Evolutionary conservation across 2,113 vertebrate species (phyloP).

Genomic region (Zosterops lateralis): DNA sequence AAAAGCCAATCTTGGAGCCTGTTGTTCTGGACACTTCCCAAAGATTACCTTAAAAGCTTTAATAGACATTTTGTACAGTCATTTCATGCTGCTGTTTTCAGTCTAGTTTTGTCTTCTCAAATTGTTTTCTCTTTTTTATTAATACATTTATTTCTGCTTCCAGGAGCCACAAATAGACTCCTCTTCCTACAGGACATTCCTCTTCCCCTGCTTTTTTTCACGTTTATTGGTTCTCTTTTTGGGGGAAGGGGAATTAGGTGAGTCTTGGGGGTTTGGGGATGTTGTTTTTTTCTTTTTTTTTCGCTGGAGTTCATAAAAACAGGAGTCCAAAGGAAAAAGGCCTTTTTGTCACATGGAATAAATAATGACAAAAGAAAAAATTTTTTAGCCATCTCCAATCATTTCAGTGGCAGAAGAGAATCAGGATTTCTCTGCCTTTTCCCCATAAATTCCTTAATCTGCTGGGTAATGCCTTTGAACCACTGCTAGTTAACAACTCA

Average conservation of each 20-base stretch:
- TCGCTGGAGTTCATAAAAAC: neutral
- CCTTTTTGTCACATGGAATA: neutral
- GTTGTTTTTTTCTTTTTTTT: neutral
- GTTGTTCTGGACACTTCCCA: neutral
- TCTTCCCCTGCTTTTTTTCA: neutral
- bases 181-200: neutral
- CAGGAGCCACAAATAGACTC: neutral
- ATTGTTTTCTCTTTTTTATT: neutral
- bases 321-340: neutral
- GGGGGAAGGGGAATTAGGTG: neutral
- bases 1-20: neutral
- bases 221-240: neutral
- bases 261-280: accelerated
- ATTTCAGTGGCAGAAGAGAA: neutral
- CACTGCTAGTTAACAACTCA: neutral
- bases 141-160: neutral
- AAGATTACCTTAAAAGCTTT: neutral
- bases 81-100: neutral
- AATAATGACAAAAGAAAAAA: neutral
- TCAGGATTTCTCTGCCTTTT: neutral
- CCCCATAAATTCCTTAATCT: neutral
- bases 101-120: neutral
- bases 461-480: neutral
- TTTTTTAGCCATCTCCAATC: neutral
- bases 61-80: neutral